Base-by-base conservation (phyloP, 2,888 invertebrate species). In the Amaurobius ferox region DNA sequence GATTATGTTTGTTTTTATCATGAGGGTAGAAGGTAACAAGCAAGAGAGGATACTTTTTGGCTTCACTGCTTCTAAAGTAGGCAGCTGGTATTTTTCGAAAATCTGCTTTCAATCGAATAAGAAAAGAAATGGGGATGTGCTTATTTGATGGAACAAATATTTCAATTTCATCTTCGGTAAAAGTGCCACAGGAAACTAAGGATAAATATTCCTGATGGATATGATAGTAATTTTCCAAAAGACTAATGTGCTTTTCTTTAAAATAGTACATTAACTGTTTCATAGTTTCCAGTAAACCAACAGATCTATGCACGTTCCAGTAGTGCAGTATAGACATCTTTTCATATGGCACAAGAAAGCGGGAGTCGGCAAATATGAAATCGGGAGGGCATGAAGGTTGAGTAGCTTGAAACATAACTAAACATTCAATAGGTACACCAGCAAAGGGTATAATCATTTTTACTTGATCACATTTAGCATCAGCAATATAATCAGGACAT, bases 101-200 rank as follows among this genome's bases (percentile, higher is more conserved):
- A 29, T 81, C 70, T 13, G 70, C 55, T 44, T 74, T 74, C 6
- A 81, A 40, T 35, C 70, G 39, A n/a, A 81, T 76, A 1, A 81
- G 70, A 68, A 81, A 70, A 23, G 68, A 11, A 40, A 81, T 67
- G 6, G 81, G 62, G 11, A 30, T 40, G 0, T 81, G 67, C 19
- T 35, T 23, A 29, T 74, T 68, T 3, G 40, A 16, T 32, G 81
- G 74, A 3, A 81, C 70, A n/a, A 68, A 62, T n/a, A 81, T 29
- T 70, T 81, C 81, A 70, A 81, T 70, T 74, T 81, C 81, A 26
- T 74, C 81, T 68, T 81, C 81, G 39, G 62, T 32, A n/a, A 70
- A 76, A 70, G 68, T 40, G n/a, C 40, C 55, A 32, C 61, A 39
- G 30, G 74, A 74, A 28, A 55, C 61, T 1, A 81, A 62, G n/a